phyloP scores from a whole-genome alignment of 2,113 vertebrate species.

The Atherinomorus stipes region DNA sequence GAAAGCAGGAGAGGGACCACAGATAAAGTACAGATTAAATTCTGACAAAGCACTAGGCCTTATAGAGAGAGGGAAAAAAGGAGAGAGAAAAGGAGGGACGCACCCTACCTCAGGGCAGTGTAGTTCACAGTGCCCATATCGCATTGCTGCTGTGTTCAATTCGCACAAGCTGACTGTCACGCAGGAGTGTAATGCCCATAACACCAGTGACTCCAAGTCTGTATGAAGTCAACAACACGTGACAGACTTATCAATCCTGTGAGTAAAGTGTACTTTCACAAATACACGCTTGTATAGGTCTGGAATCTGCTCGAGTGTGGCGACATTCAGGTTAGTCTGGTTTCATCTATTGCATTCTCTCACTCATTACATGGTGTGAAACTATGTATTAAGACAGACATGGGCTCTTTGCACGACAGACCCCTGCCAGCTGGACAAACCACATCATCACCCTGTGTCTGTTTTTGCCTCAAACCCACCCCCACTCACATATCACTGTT shows the following conservation, averaged over 20 bases:
- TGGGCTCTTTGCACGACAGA: conserved; percentile 53
- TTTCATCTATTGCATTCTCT: conserved; percentile 44
- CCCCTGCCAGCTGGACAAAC: conserved; percentile 73
- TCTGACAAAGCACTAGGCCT: conserved; percentile 46
- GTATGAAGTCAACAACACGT: conserved; percentile 58
- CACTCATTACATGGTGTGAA: conserved; percentile 64
- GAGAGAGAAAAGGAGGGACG: conserved; percentile 50
- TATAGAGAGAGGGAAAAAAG: conserved; percentile 38
- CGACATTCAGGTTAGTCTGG: conserved; percentile 65
- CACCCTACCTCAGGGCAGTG: conserved; percentile 76
- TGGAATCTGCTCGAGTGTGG: conserved; percentile 14
- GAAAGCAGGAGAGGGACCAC: conserved; percentile 42
- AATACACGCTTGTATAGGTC: background rate
- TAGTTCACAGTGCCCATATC: conserved; percentile 69
- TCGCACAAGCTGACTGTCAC: conserved; percentile 58
- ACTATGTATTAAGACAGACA: conserved; percentile 55
- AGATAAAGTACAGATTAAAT: conserved; percentile 53
- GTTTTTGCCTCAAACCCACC: conserved; percentile 28
- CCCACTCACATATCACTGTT: conserved; percentile 57
- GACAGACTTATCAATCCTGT: conserved; percentile 46
- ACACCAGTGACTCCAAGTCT: conserved; percentile 57
- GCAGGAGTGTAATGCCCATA: conserved; percentile 48
- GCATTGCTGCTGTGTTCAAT: conserved; percentile 65
- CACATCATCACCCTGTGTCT: conserved; percentile 55
- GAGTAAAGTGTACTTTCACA: conserved; percentile 35